Evolutionary conservation across 2,797 vertebrate genomes (phyloP).

Genomic region (Cebuella pygmaea): DNA sequence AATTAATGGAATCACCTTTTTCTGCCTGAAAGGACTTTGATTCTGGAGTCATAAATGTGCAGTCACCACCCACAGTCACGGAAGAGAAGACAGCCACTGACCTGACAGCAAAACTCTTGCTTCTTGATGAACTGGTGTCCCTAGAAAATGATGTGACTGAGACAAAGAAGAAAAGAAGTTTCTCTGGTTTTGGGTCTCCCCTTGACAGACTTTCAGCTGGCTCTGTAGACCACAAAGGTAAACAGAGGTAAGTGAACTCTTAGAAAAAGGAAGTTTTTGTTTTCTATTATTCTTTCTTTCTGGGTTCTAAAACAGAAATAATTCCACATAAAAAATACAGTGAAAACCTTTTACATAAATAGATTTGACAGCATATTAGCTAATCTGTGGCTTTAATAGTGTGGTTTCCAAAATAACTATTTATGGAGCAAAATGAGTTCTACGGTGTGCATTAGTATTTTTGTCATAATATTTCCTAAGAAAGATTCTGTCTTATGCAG

Average conservation of each 20-base stretch:
- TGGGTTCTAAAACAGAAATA: neutral
- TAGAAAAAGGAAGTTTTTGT: neutral
- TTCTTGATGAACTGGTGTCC: slow-evolving; percentile 87
- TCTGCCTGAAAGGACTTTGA: slow-evolving; percentile 79
- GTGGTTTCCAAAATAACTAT: neutral
- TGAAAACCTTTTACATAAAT: neutral
- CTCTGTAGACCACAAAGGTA: slow-evolving; percentile 87
- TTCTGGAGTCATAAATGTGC: slow-evolving; percentile 51
- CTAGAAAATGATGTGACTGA: slow-evolving; percentile 93
- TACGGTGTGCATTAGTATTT: neutral
- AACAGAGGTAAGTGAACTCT: slow-evolving; percentile 84
- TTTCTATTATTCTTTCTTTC: neutral
- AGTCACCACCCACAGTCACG: slow-evolving; percentile 21
- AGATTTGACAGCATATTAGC: neutral
- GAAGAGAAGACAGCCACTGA: slow-evolving; percentile 84
- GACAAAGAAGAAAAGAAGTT: slow-evolving; percentile 94
- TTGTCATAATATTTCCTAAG: neutral
- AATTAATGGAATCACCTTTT: neutral
- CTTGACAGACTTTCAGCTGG: slow-evolving; percentile 92
- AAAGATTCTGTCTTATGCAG: neutral
- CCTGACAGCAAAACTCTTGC: slow-evolving; percentile 85
- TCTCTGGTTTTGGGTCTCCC: slow-evolving; percentile 90
- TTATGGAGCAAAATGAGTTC: neutral
- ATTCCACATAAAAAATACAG: neutral
- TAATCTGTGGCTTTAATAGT: neutral